Evolutionary conservation across 2,888 invertebrate species (phyloP).

Genomic region (Selenia dentaria): DNA sequence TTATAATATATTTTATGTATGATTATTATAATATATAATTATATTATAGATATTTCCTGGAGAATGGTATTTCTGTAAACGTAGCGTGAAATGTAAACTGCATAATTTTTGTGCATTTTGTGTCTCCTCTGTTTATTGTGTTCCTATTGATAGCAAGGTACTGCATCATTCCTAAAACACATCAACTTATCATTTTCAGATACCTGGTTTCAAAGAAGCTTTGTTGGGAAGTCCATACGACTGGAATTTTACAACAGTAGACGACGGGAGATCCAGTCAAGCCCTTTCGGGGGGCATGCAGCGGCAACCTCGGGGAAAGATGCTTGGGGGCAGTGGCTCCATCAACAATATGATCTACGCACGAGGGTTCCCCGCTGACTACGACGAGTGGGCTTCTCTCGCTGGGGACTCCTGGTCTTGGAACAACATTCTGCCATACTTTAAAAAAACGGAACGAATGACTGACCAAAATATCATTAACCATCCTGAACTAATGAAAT

Average conservation of each 20-base stretch:
- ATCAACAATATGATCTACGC: constrained; percentile 72
- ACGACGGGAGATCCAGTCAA: constrained; percentile 57
- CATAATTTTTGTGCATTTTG: no score
- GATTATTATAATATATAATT: no score
- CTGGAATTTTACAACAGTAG: constrained; percentile 67
- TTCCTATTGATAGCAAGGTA: no score
- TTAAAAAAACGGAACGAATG: constrained; percentile 66
- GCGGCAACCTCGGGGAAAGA: constrained; percentile 62
- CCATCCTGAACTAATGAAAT: constrained; percentile 50
- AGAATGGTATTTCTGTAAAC: no score
- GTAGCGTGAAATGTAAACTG: no score
- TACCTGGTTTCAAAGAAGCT: constrained; percentile 54
- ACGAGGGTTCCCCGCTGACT: constrained; percentile 66
- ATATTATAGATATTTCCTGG: no score
- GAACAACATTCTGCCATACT: constrained; percentile 60
- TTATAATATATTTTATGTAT: no score
- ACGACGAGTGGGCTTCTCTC: constrained; percentile 61
- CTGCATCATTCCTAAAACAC: no score
- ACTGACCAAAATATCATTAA: constrained; percentile 59
- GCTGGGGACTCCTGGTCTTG: constrained; percentile 60
- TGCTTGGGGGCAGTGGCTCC: constrained; percentile 70
- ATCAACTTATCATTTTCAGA: no score
- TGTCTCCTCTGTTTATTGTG: no score
- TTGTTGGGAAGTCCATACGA: constrained; percentile 56
- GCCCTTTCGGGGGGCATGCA: constrained; percentile 52